phyloP scores from a whole-genome alignment of 2,113 vertebrate species.

The Struthio camelus region DNA sequence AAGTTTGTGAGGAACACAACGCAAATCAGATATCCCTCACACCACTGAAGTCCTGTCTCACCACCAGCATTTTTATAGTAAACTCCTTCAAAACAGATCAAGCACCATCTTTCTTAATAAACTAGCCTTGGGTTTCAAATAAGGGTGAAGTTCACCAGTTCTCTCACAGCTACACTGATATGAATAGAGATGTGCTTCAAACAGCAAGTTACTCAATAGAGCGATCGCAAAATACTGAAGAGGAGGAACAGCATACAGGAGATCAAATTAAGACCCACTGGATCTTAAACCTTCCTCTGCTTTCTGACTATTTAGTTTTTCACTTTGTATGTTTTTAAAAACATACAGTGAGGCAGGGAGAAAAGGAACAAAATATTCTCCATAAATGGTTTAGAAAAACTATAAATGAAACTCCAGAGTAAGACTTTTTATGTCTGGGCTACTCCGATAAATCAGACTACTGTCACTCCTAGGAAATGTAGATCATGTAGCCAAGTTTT shows the following conservation, averaged over 20 bases:
- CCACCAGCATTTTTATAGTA: neutral
- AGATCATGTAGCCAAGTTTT: slow-evolving; percentile 26
- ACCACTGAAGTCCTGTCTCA: neutral
- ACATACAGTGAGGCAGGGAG: neutral
- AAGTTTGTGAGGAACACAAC: neutral
- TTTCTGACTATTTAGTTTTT: neutral
- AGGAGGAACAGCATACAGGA: neutral
- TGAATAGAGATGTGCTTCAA: neutral
- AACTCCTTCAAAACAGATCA: neutral
- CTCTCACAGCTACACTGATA: neutral
- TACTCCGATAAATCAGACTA: neutral
- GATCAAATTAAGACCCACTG: neutral
- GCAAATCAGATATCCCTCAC: neutral
- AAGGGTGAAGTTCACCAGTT: neutral
- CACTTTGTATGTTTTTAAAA: neutral
- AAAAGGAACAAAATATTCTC: neutral
- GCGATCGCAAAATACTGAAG: neutral
- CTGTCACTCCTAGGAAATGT: neutral
- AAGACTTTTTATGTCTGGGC: neutral
- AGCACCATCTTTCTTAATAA: neutral
- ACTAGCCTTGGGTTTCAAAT: neutral
- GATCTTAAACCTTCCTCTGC: neutral
- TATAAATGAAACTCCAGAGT: neutral
- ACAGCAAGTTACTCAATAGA: neutral
- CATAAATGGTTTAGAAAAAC: neutral